Evolutionary conservation across 2,113 vertebrate genomes (phyloP), one percentile per base, ranked within the genome.

Genomic region (Ophiodon elongatus): DNA sequence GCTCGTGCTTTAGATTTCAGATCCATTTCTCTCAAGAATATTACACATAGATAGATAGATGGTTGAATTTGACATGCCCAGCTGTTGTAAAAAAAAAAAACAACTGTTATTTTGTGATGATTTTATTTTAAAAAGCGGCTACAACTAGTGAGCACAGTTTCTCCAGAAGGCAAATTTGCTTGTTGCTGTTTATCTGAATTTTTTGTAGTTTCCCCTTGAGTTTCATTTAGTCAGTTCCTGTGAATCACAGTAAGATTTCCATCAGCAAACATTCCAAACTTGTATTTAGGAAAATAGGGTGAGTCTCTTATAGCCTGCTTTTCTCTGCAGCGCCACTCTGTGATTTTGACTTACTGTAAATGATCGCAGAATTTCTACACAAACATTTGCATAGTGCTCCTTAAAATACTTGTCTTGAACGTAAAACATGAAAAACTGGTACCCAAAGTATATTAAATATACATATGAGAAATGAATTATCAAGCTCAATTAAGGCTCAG

Each of bases 401-500:
- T 29, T 66, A 14, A 57, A 57, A 73, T 13, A 43, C 25, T 45
- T 29, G 11, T n/a, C 23, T 25, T 67, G 45, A 8, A 45, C 0
- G 3, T 14, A 54, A 25, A 57, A 29, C 54, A 35, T 19, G 50
- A 27, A 57, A 25, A 59, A 59, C 25, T 15, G 4, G 0, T 37
- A 45, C 17, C 25, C 10, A 45, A 45, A 45, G 1, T 59, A 10
- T 31, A 37, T 39, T 21, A 83, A 59, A 54, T n/a, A 68, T 59
- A 15, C 23, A 62, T 21, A 33, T 21, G 45, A 79, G n/a, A 75
- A n/a, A n/a, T 59, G 59, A 76, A 86, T 86, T 73, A 73, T 52
- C 27, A 56, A 60, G 64, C 73, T 81, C 23, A 66, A 57, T 76
- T 63, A 74, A 80, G 74, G 23, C 52, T 76, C 8, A 52, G 35